Conservation (phyloP, 2,888 invertebrate genomes). For the Emesis furor region DNA sequence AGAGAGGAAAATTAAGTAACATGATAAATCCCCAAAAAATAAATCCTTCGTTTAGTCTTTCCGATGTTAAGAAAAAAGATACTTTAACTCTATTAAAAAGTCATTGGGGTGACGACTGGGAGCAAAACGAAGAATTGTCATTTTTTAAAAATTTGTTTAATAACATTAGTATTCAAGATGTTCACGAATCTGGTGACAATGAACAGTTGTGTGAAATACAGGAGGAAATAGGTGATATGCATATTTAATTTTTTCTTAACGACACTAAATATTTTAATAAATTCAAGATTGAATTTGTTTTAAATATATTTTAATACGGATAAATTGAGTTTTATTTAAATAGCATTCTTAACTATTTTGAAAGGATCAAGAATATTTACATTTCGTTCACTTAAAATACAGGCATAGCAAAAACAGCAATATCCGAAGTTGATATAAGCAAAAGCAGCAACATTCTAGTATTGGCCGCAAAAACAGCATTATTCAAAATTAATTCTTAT, state of each 20-base stretch:
- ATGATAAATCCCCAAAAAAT: constrained; percentile 24
- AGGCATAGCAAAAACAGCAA: no score
- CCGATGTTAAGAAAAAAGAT: not conserved
- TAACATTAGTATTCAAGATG: constrained; percentile 27
- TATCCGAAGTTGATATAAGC: no score
- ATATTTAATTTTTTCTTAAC: constrained; percentile 5
- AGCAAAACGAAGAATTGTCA: not conserved
- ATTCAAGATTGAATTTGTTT: no score
- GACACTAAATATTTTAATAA: no score
- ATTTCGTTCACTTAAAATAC: no score
- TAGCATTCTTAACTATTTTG: no score
- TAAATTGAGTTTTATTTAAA: no score
- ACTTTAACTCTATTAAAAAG: constrained; percentile 1
- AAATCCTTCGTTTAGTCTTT: not conserved
- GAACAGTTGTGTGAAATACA: constrained; percentile 33
- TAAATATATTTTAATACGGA: no score
- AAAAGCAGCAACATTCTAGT: no score
- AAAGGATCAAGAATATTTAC: no score
- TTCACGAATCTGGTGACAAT: not conserved
- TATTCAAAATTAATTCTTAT: no score
- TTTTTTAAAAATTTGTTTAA: constrained; percentile 4
- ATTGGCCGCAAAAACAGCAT: no score
- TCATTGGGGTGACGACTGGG: constrained; percentile 1
- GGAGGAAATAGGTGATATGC: constrained; percentile 29
- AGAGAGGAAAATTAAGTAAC: constrained; percentile 20